Evolutionary conservation across 2,113 vertebrate genomes (phyloP).

Genomic region (Aptenodytes forsteri): DNA sequence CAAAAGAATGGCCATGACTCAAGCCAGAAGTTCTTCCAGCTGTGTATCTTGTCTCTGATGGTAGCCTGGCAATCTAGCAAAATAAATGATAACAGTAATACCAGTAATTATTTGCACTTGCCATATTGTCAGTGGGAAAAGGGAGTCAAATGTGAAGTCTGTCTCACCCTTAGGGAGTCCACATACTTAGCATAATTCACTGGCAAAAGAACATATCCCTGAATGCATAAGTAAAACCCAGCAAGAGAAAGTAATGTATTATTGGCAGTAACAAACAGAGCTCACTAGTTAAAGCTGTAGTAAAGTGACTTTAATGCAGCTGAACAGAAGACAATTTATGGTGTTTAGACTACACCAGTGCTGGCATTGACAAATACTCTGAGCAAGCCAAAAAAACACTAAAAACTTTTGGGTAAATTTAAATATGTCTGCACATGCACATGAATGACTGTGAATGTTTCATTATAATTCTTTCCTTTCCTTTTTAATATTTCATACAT

Average conservation of each 20-base stretch:
- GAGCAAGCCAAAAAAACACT: constrained; percentile 6
- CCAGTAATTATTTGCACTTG: neutral
- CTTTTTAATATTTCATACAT: constrained; percentile 29
- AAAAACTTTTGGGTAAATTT: constrained; percentile 19
- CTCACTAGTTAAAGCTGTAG: neutral
- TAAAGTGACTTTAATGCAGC: neutral
- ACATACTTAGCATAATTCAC: neutral
- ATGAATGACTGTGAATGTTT: neutral
- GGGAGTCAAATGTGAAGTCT: neutral
- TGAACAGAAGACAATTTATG: constrained; percentile 41
- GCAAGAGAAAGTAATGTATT: neutral
- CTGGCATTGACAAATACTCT: constrained; percentile 11
- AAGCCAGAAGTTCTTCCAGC: neutral
- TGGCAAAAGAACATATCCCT: neutral
- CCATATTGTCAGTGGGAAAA: neutral
- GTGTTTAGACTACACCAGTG: constrained; percentile 47
- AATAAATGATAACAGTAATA: neutral
- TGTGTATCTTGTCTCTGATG: neutral
- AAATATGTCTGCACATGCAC: constrained; percentile 25
- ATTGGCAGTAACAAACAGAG: neutral
- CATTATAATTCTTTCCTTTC: neutral
- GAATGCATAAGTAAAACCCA: neutral
- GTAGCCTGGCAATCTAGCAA: neutral
- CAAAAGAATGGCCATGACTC: neutral
- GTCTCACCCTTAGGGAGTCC: neutral